A percentile compares a stretch with the other conserved stretches of the same genome.
phyloP scores from a whole-genome alignment of 2,797 vertebrate species.

The Oreochromis mossambicus region DNA sequence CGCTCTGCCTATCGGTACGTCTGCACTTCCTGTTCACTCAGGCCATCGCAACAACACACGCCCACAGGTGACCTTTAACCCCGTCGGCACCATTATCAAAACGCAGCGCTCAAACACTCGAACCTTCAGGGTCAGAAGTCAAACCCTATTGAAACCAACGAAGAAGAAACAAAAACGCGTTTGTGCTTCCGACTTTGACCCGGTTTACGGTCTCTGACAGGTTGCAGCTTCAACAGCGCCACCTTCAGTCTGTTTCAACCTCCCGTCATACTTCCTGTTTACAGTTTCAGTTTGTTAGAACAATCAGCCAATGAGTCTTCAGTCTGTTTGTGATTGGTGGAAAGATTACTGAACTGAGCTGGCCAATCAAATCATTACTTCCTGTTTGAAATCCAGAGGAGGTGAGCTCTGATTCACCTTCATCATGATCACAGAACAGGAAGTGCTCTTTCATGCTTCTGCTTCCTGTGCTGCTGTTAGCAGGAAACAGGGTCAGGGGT shows the following conservation, averaged over 20 bases:
- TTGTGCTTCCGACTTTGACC: not conserved
- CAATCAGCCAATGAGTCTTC: not conserved
- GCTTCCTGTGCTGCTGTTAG: not conserved
- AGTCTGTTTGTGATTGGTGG: not conserved
- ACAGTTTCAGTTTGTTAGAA: not conserved
- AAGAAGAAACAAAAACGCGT: not conserved
- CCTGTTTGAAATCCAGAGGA: not conserved
- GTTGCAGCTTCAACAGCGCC: not conserved
- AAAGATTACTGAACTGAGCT: not conserved
- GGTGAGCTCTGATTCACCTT: not conserved
- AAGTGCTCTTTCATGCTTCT: not conserved
- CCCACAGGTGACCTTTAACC: not conserved
- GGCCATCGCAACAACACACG: not conserved
- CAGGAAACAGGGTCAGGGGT: not conserved
- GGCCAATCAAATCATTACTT: not conserved
- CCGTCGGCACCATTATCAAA: not conserved
- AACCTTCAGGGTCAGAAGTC: not conserved
- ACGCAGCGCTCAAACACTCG: not conserved
- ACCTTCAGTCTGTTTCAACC: not conserved
- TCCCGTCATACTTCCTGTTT: not conserved
- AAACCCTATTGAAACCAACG: not conserved
- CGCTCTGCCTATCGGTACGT: conserved; percentile 87
- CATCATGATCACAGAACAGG: not conserved
- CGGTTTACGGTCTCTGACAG: rapidly evolving
- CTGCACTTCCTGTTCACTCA: not conserved